Evolutionary conservation across 2,888 invertebrate species (phyloP).

Genomic region (Lucinisca nassula): DNA sequence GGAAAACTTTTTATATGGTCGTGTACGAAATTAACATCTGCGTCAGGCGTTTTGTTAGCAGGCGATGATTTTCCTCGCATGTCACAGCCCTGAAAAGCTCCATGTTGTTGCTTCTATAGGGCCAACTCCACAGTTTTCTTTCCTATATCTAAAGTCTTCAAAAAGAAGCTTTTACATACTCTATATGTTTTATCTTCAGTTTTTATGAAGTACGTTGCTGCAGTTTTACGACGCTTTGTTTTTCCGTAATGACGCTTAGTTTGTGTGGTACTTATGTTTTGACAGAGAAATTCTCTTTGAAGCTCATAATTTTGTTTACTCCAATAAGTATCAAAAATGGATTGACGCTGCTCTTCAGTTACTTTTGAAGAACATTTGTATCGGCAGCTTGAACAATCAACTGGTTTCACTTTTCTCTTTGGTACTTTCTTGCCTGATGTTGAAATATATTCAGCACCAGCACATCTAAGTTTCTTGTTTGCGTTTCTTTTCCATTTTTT

Average conservation of each 20-base stretch:
- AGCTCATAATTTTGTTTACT: conserved; percentile 7
- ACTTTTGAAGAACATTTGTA: neutral
- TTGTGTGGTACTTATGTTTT: neutral
- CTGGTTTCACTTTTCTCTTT: neutral
- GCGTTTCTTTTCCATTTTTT: conserved; percentile 12
- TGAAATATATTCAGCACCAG: neutral
- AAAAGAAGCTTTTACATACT: conserved; percentile 13
- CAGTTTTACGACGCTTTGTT: neutral
- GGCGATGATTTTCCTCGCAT: neutral
- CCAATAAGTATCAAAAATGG: conserved; percentile 11
- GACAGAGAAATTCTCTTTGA: conserved; percentile 13
- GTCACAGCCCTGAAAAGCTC: conserved; percentile 2
- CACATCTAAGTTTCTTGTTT: neutral
- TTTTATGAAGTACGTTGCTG: neutral
- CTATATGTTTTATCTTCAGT: neutral
- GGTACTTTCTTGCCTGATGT: neutral
- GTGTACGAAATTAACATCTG: neutral
- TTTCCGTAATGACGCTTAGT: neutral
- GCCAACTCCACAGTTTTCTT: conserved; percentile 11
- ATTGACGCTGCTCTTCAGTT: conserved; percentile 4
- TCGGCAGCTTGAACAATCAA: neutral
- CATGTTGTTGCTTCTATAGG: conserved; percentile 5
- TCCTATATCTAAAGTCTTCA: conserved; percentile 12
- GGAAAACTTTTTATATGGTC: conserved; percentile 23
- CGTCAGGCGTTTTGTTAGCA: conserved; percentile 20